Base-by-base conservation (phyloP, 2,888 invertebrate genomes). In the Nasonia oneida region DNA sequence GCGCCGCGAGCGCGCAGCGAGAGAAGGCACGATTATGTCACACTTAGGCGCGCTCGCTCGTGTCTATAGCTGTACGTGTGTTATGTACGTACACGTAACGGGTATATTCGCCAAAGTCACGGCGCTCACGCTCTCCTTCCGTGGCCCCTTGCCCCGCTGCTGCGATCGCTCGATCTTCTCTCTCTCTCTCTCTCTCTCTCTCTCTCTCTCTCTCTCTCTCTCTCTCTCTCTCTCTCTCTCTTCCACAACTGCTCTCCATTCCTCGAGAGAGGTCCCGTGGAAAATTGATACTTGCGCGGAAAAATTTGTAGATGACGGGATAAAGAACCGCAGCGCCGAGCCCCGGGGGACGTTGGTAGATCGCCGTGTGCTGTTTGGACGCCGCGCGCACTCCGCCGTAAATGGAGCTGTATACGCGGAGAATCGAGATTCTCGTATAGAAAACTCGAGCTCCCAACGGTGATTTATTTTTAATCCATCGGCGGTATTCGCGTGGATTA, bases 21-120 rank as follows among this genome's bases (percentile, higher is more conserved):
- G 23, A 10, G 37, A 5, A 53, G n/a, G 73, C 86, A 84, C 83
- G 87, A 67, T 87, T 86, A 84, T 87, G 85, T 85, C 84, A 87
- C 88, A 80, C 75, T 74, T 29, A 3, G 29, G 37, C 23, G 37
- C 33, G 50, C 39, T 5, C 74, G 57, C 57, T 1, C 14, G 14
- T 33, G 10, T 37, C 1, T 33, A 29, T 2, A 5, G 15, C 0
- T 33, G 37, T 4, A 1, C 29, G 70, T 18, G 39, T 14, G 15
- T 14, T 37, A 5, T 37, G 4, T 29, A n/a, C 33, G 50, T 53
- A 42, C 3, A 39, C 82, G 76, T 83, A 81, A 84, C 75, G 81
- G 81, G 33, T 84, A 39, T 86, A 39, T 86, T 84, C 77, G 80
- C 64, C 71, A 81, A 84, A 86, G 84, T 84, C 84, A 83, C 84